These are phyloP conservation scores for Tolypeutes matacus DNA, from an alignment of 2,797 vertebrate genomes.

Conservation along the genomic window DNA sequence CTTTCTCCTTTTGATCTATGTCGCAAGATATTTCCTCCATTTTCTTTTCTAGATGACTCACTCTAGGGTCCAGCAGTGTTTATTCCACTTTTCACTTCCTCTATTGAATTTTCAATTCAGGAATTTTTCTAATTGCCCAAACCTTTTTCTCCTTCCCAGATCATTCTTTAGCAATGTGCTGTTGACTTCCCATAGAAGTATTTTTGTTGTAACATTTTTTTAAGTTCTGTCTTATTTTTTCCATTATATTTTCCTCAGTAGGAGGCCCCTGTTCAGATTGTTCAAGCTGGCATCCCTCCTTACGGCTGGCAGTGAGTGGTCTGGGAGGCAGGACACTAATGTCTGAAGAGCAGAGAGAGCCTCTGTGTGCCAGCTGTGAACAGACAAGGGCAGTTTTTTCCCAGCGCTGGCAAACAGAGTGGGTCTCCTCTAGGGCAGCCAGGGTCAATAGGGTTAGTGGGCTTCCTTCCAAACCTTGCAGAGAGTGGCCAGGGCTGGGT, in stretches of 20 bases:
- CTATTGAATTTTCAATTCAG: conserved; percentile 17
- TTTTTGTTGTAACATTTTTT: not conserved
- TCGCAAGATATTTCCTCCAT: not conserved
- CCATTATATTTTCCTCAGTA: not conserved
- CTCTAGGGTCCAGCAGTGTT: not conserved
- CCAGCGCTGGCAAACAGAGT: not conserved
- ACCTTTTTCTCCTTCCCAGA: not conserved
- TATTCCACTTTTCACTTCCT: conserved; percentile 17
- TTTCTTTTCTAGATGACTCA: not conserved
- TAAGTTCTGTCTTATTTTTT: not conserved
- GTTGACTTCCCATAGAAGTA: not conserved
- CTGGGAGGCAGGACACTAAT: not conserved
- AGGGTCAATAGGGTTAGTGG: not conserved
- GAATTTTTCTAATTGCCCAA: not conserved
- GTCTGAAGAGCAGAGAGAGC: not conserved
- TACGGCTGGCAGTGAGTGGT: not conserved
- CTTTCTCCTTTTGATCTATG: not conserved
- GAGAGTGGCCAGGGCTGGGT: not conserved
- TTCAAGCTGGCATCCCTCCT: not conserved
- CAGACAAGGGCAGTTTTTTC: not conserved
- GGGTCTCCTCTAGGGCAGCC: not conserved
- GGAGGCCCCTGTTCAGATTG: not conserved
- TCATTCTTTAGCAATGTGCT: not conserved
- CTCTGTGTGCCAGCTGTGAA: not conserved
- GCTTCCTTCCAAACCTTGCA: not conserved